Evolutionary conservation across 2,888 invertebrate species (phyloP).

Genomic region (Microctonus brassicae): DNA sequence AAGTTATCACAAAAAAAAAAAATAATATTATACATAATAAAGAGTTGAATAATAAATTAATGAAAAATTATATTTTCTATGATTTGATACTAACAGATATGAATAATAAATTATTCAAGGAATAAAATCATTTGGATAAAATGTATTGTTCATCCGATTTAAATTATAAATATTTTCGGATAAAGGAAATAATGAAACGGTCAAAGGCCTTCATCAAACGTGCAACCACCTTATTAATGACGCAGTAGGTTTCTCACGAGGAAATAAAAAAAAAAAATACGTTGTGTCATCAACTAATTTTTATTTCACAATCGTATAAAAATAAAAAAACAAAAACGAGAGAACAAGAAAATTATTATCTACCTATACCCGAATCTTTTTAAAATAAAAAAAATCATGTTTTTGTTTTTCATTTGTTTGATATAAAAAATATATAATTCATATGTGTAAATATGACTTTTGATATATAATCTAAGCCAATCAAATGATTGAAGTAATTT

Average conservation of each 20-base stretch:
- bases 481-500: not conserved
- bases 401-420: no score
- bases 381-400: no score
- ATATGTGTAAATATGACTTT: slow-evolving; percentile 1
- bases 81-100: no score
- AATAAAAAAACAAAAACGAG: not conserved
- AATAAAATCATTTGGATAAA: not conserved
- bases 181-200: not conserved
- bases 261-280: not conserved
- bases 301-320: not conserved
- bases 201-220: not conserved
- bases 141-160: not conserved
- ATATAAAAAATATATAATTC: no score
- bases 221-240: not conserved
- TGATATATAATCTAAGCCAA: slow-evolving; percentile 6
- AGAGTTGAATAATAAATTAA: not conserved
- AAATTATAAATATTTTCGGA: not conserved
- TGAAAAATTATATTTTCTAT: not conserved
- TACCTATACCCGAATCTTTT: no score
- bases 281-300: not conserved
- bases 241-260: not conserved
- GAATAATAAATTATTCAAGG: no score
- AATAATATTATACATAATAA: not conserved
- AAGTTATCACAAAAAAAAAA: not conserved
- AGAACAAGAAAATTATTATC: no score